Base-by-base conservation (phyloP, 2,888 invertebrate genomes). In the Timandra comae region DNA sequence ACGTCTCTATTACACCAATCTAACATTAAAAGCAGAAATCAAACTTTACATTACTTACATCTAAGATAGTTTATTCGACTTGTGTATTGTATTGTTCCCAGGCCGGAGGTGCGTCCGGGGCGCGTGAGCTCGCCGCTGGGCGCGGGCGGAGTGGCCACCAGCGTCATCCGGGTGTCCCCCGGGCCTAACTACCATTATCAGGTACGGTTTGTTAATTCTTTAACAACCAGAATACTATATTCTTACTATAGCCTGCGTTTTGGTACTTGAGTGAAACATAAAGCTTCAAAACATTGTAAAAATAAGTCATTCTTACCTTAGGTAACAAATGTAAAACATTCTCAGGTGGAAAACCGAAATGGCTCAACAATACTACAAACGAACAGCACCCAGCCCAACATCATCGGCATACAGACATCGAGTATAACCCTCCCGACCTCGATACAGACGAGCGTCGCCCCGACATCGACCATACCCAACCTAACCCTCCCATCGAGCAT, bases 101-200 rank as follows among this genome's bases (percentile, higher is more conserved):
- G 93, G 58, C 93, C 93, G 2, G 93, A 93, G 64, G 90, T 93
- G 7, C 87, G 92, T 42, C 91, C 93, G 7, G 85, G 86, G 12
- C 75, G 86, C 56, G 76, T 72, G 55, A 82, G 60, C 63, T 81
- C 69, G 39, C 85, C 86, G 25, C 87, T 85, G 12, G 75, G 85
- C 7, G n/a, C 85, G 12, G 6, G 16, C 6, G 81, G 89, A 38
- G 87, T 88, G 19, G 90, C 90, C 26, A 92, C 94, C 13, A 94
- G 94, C 76, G 95, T 95, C 21, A 95, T 95, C 59, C 85, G 95
- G 63, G 92, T 94, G 57, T 95, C 95, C 1, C 94, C 94, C 7
- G 92, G 90, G 44, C 89, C 90, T 26, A 81, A 86, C 27, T 86
- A 85, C 46, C 82, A 81, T 37, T 82, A 84, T 40, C 86, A 81